Evolutionary conservation across 2,888 invertebrate genomes (phyloP).

Genomic region (Caradrina clavipalpis): DNA sequence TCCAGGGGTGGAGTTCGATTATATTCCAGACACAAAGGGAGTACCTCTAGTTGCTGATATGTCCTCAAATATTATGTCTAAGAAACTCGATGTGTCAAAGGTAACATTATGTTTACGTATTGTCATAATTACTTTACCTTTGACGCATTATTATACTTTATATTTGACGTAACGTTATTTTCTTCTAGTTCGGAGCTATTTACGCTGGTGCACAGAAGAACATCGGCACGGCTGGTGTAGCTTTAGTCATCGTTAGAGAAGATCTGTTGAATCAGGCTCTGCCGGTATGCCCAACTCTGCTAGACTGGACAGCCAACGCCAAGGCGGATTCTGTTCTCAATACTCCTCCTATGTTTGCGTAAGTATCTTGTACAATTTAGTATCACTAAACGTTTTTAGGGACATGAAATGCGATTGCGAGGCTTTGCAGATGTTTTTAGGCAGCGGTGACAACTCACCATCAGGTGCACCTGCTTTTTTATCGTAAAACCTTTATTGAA

Average conservation of each 20-base stretch:
- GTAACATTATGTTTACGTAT: slow-evolving; percentile 81
- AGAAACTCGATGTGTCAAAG: slow-evolving; percentile 96
- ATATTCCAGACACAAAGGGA: slow-evolving; percentile 94
- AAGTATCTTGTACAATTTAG: slow-evolving; percentile 78
- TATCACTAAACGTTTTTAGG: no score
- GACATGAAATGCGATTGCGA: no score
- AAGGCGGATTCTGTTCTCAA: slow-evolving; percentile 98
- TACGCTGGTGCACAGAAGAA: slow-evolving; percentile 99
- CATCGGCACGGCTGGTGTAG: slow-evolving; percentile 98
- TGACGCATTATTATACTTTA: no score
- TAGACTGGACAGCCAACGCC: slow-evolving; percentile 95
- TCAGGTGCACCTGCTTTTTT: no score
- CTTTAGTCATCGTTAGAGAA: slow-evolving; percentile 97
- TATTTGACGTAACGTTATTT: not conserved
- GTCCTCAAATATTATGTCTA: slow-evolving; percentile 99
- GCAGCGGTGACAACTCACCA: no score
- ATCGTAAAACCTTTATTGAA: no score
- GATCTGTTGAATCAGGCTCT: slow-evolving; percentile 96
- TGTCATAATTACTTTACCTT: no score
- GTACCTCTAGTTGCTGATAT: slow-evolving; percentile 98
- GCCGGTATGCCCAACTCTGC: slow-evolving; percentile 95
- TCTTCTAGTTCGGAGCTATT: slow-evolving; percentile 96
- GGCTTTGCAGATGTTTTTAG: no score
- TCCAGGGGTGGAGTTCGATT: slow-evolving; percentile 96
- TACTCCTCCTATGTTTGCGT: slow-evolving; percentile 99